A percentile compares a stretch with the other conserved stretches of the same genome.
These are phyloP conservation scores for Sebastes oblongus DNA, from an alignment of 2,797 vertebrate genomes.

Conservation along the genomic window DNA sequence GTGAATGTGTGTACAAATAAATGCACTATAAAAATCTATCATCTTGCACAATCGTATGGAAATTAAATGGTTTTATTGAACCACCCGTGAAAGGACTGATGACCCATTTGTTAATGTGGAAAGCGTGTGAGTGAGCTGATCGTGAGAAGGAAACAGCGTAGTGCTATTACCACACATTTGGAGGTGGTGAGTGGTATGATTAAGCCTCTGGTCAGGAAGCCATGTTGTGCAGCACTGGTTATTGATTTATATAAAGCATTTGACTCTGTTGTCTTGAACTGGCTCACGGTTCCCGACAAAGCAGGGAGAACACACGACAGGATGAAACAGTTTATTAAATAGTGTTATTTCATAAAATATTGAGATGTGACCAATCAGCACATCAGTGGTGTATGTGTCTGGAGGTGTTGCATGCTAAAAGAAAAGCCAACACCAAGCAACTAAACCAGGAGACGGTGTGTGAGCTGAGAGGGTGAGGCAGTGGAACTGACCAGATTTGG, in stretches of 20 bases:
- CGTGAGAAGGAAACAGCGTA: background rate
- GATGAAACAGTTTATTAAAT: background rate
- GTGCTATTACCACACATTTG: background rate
- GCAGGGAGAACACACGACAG: background rate
- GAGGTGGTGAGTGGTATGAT: background rate
- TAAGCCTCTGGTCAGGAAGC: background rate
- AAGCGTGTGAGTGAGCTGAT: background rate
- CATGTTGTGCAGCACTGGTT: background rate
- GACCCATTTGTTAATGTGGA: background rate
- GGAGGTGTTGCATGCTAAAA: no score
- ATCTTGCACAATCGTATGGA: background rate
- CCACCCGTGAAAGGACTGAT: background rate
- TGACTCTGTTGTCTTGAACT: background rate
- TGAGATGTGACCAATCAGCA: no score
- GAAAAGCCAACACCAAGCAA: no score
- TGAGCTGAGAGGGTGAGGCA: background rate
- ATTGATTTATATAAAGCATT: conserved; percentile 11
- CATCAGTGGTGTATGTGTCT: no score
- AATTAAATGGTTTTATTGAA: background rate
- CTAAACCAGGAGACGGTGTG: background rate
- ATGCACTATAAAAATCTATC: background rate
- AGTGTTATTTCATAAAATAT: background rate
- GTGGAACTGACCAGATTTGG: no score
- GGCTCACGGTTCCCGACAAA: background rate
- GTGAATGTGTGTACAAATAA: background rate